phyloP scores from a whole-genome alignment of 23 tunicate genomes.

The Corella eumyota region DNA sequence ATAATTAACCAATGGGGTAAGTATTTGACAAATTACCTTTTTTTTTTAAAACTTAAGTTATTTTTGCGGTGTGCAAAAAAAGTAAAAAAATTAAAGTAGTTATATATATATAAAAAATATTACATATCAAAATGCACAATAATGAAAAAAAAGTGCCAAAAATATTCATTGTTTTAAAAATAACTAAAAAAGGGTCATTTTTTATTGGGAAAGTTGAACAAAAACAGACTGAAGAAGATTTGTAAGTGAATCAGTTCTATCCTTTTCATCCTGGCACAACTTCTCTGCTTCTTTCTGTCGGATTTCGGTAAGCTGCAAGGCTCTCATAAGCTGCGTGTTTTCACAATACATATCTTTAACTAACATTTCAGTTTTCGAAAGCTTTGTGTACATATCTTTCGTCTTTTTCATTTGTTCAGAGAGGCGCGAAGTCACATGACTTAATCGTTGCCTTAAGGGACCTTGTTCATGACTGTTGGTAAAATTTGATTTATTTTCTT shows the following conservation, averaged over 20 bases:
- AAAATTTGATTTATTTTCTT: no score
- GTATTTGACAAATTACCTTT: no score
- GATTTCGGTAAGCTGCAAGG: constrained; percentile 64
- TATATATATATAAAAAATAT: no score
- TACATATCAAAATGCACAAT: no score
- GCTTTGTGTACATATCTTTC: constrained; percentile 65
- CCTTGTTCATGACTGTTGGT: no score
- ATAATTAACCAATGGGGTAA: no score
- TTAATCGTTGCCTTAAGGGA: constrained; percentile 1
- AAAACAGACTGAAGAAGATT: constrained; percentile 24
- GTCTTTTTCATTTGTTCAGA: constrained; percentile 58
- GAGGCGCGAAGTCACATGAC: constrained; percentile 24
- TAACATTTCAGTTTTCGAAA: constrained; percentile 52
- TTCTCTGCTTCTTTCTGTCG: constrained; percentile 56
- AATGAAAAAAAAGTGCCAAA: no score
- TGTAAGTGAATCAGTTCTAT: constrained; percentile 29
- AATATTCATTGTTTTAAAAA: no score
- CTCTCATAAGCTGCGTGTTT: constrained; percentile 74
- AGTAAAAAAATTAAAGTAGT: no score
- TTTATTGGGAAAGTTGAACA: constrained; percentile 19
- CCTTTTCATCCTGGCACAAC: constrained; percentile 28
- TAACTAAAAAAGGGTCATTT: not conserved
- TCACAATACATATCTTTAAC: constrained; percentile 89
- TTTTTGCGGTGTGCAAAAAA: no score
- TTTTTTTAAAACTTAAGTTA: no score